Conservation (phyloP, 2,113 vertebrate species). For the Eretmochelys imbricata region DNA sequence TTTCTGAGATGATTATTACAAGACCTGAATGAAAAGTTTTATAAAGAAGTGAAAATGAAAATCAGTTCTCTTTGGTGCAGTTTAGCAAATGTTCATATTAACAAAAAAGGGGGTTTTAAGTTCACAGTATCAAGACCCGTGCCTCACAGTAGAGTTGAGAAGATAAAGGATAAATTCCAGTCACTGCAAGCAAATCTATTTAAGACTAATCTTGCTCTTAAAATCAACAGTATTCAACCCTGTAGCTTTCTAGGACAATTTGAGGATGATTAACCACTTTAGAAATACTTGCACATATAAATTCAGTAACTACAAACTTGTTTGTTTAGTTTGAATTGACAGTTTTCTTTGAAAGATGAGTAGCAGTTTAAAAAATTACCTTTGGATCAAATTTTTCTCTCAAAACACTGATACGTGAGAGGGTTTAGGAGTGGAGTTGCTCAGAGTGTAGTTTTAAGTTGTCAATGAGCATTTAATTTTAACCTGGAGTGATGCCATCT, state of each 20-base stretch:
- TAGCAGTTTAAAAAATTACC: background rate
- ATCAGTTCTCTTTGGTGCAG: background rate
- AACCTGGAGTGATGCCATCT: background rate
- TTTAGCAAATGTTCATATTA: slow-evolving; percentile 6
- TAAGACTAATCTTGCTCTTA: background rate
- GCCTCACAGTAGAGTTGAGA: fast-evolving
- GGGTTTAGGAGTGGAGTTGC: background rate
- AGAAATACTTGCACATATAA: background rate
- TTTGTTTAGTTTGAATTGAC: background rate
- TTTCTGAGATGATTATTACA: background rate
- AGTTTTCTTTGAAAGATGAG: background rate
- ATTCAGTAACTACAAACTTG: background rate
- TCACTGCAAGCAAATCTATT: background rate
- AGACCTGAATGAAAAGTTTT: background rate
- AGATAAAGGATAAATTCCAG: background rate
- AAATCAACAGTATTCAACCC: background rate
- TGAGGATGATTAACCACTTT: background rate
- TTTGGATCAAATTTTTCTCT: background rate
- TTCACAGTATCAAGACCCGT: background rate
- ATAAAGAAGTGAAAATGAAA: background rate
- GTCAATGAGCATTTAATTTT: background rate
- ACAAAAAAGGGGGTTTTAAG: background rate
- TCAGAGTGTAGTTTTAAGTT: background rate
- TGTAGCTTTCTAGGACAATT: background rate
- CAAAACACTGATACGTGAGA: background rate